Conservation (phyloP, 35 echinoderm and acorn worm species). For the Ophioderma brevispina region DNA sequence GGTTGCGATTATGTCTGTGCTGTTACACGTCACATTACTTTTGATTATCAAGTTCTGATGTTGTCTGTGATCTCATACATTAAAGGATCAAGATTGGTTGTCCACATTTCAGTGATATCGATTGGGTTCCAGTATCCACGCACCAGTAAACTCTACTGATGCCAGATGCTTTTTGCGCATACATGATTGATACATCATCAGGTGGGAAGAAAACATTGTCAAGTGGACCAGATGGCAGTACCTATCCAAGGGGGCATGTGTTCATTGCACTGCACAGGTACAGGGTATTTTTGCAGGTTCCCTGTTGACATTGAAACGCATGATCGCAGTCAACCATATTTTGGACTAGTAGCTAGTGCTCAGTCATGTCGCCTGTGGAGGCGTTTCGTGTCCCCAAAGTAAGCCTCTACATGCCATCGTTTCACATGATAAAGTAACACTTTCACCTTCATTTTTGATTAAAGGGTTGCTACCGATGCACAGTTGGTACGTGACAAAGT, state of each 20-base stretch:
- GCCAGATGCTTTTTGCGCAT: neutral
- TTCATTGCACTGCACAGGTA: no score
- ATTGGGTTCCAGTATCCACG: neutral
- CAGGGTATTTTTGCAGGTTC: no score
- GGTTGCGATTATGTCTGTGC: neutral
- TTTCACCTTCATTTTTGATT: no score
- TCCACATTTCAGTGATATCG: neutral
- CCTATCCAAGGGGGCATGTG: neutral
- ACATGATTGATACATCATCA: neutral
- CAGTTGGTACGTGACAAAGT: conserved; percentile 16
- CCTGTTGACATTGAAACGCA: no score
- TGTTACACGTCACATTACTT: neutral
- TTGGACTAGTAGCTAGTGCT: no score
- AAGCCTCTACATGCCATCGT: no score
- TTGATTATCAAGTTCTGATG: conserved; percentile 7
- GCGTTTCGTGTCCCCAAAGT: no score
- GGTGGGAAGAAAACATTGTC: conserved; percentile 1
- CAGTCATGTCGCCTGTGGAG: no score
- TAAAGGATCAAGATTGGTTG: neutral
- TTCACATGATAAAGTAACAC: no score
- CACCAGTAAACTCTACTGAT: neutral
- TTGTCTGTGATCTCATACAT: neutral
- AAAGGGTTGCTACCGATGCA: neutral
- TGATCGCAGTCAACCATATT: neutral
- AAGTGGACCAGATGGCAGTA: neutral